Conservation (phyloP, 2,113 vertebrate species). For the Camelus bactrianus region DNA sequence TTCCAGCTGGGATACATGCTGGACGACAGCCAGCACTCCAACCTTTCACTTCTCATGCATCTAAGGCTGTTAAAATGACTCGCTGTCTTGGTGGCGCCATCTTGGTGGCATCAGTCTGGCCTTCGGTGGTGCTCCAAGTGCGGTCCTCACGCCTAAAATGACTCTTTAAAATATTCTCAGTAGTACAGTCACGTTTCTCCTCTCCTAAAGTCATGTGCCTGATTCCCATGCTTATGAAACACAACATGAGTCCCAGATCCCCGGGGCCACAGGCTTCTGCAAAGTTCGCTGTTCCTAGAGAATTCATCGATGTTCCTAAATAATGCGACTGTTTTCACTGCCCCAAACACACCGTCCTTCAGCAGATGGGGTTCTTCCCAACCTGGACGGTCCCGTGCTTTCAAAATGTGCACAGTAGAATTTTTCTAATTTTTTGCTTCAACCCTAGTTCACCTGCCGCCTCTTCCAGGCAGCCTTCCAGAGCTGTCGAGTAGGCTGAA, state of each 20-base stretch:
- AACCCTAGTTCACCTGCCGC: not conserved
- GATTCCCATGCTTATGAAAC: accelerated
- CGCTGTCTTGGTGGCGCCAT: accelerated
- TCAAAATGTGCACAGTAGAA: not conserved
- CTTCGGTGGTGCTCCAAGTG: not conserved
- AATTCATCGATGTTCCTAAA: accelerated
- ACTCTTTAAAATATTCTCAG: not conserved
- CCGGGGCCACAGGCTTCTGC: too few relatives aligned
- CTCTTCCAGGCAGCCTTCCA: not conserved
- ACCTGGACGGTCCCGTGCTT: accelerated
- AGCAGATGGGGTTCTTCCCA: not conserved
- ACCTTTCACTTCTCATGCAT: accelerated
- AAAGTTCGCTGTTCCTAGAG: not conserved
- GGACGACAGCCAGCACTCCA: too few relatives aligned
- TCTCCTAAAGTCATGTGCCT: accelerated
- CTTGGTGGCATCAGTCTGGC: accelerated
- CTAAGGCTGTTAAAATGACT: too few relatives aligned
- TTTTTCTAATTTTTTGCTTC: not conserved
- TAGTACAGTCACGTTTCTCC: accelerated
- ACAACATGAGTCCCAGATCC: accelerated
- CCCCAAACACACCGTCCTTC: accelerated
- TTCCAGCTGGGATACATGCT: too few relatives aligned
- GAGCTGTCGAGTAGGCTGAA: too few relatives aligned
- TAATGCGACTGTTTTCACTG: too few relatives aligned
- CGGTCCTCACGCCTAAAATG: not conserved